Evolutionary conservation across 2,797 vertebrate species (phyloP).

Genomic region (Crax fasciolata): DNA sequence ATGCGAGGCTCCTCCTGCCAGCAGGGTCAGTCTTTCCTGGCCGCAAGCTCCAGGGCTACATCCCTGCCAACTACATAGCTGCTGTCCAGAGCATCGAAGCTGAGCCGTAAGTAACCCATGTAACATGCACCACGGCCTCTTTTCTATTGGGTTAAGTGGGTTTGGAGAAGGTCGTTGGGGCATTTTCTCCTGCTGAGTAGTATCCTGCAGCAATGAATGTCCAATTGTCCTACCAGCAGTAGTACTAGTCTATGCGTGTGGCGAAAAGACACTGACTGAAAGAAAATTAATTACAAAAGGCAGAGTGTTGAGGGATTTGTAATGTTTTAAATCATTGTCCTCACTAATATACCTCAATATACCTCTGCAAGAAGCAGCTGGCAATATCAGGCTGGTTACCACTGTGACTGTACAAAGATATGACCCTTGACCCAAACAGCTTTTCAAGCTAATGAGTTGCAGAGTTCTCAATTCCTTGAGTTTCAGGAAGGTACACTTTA

Average conservation of each 20-base stretch:
- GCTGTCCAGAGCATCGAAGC: constrained; percentile 89
- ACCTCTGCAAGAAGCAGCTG: constrained; percentile 18
- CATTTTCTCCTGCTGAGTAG: background rate
- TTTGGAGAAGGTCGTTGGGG: background rate
- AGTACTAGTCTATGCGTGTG: accelerated
- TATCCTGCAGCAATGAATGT: background rate
- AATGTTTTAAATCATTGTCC: background rate
- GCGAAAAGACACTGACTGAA: background rate
- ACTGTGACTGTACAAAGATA: background rate
- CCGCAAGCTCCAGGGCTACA: constrained; percentile 85
- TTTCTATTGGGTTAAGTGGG: background rate
- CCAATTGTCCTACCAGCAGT: background rate
- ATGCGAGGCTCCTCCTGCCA: constrained; percentile 85
- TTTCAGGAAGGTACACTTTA: background rate
- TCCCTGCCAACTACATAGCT: constrained; percentile 95
- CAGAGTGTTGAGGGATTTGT: background rate
- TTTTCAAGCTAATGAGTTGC: background rate
- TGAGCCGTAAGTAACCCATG: constrained; percentile 87
- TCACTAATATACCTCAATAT: background rate
- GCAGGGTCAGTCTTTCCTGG: constrained; percentile 43
- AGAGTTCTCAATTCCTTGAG: background rate
- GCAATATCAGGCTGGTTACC: background rate
- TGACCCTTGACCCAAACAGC: background rate
- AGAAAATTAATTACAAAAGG: background rate
- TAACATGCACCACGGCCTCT: background rate